Conservation (phyloP, 2,113 vertebrate genomes). For the Cryptotis parvus region DNA sequence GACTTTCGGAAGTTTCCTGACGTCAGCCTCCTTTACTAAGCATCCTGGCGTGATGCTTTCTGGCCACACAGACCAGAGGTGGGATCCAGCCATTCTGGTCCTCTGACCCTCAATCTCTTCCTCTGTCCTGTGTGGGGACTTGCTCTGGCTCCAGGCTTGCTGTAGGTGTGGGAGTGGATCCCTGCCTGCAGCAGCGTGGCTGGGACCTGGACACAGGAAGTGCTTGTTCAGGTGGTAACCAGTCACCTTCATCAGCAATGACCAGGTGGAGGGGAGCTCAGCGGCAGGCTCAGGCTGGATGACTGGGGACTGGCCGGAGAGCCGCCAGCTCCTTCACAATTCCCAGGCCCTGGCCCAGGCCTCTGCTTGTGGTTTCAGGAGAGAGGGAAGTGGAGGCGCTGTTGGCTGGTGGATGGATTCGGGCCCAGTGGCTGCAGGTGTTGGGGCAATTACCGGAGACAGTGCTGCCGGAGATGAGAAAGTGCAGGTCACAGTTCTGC, state of each 20-base stretch:
- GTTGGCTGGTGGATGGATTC: background rate
- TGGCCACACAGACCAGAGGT: background rate
- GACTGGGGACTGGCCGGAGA: background rate
- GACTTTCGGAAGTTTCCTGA: background rate
- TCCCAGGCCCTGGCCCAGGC: rapidly evolving
- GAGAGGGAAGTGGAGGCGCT: rapidly evolving
- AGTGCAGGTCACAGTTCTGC: background rate
- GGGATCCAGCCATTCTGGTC: background rate
- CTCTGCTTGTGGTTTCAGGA: background rate
- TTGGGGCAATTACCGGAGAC: background rate
- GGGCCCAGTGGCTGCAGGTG: background rate
- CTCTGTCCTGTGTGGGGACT: rapidly evolving
- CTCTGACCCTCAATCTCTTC: conserved; percentile 24
- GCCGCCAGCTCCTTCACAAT: background rate
- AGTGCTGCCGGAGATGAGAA: background rate
- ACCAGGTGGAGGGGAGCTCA: no score
- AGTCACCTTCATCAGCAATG: no score
- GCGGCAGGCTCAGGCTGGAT: no score
- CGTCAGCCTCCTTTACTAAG: no score
- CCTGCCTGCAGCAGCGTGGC: no score
- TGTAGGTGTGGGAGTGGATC: background rate
- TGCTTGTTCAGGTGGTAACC: no score
- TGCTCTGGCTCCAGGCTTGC: background rate
- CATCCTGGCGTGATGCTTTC: background rate
- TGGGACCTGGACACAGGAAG: no score